Evolutionary conservation across 2,888 invertebrate species (phyloP), one percentile per base, ranked within the genome.

Genomic region (Tetropium fuscum): DNA sequence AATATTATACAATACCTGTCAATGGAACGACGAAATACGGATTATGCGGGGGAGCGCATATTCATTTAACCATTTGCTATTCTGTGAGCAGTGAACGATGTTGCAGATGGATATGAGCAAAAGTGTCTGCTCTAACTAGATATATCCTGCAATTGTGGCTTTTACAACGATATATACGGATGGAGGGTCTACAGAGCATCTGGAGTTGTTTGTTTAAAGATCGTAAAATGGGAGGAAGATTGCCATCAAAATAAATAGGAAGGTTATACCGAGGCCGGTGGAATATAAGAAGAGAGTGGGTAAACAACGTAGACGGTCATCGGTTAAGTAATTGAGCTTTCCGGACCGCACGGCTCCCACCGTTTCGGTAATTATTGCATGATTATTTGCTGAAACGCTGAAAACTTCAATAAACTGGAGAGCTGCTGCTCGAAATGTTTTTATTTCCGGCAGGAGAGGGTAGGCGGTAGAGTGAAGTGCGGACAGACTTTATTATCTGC

Each of bases 311-410:
- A 71, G 74, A 70, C 77, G 78, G 78, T 76, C 79, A 79, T 78
- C 78, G 76, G 76, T 78, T 79, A 79, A 80, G 79, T 80, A 80
- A 80, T 80, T 79, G 79, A 68, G 76, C 71, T 74, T 75, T 74
- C 74, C 71, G 64, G 66, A 70, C 74, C 73, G 69, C 70, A 71
- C 2, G 27, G 7, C 16, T 19, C 34, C 38, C 32, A 51, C 41
- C 59, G 61, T 58, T 59, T 51, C 59, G 65, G 71, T 72, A 72
- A 73, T 74, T 73, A 73, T 73, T 68, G 71, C 68, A 70, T 70
- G 74, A 72, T 73, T 74, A 72, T 74, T 72, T 73, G 71, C 54
- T 58, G 30, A 16, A 53, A 27, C 19, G 41, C 25, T 44, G 41
- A 34, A 53, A 53, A 36, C 44, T 44, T 25, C 44, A 30, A 44